Evolutionary conservation across 2,888 invertebrate species (phyloP).

Genomic region (Platycheirus rosarum): DNA sequence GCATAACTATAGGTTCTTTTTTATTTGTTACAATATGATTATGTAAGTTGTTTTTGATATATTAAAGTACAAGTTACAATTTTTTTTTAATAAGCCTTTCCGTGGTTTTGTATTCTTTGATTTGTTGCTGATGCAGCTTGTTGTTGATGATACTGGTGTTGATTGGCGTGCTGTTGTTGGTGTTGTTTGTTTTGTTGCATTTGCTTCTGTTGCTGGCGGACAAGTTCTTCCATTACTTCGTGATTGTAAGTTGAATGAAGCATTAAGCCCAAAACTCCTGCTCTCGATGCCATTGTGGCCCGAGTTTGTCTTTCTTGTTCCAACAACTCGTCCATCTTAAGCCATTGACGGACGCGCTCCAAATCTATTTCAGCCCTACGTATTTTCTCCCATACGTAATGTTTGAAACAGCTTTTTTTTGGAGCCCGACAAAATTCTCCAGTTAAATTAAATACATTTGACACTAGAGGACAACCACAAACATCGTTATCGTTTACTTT

Average conservation of each 20-base stretch:
- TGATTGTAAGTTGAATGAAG: constrained; percentile 98
- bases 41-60: not conserved
- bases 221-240: constrained; percentile 91
- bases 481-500: constrained; percentile 94
- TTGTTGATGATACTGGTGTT: constrained; percentile 60
- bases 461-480: constrained; percentile 95
- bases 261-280: constrained; percentile 96
- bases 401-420: constrained; percentile 95
- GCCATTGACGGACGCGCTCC: constrained; percentile 95
- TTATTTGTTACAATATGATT: not conserved
- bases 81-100: not conserved
- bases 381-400: constrained; percentile 98
- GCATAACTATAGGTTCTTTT: not conserved
- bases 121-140: not conserved
- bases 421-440: constrained; percentile 93
- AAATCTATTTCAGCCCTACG: constrained; percentile 97
- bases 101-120: constrained; percentile 7
- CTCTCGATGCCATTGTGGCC: constrained; percentile 88
- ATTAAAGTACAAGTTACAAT: not conserved
- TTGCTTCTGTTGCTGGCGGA: constrained; percentile 80
- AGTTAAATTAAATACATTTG: constrained; percentile 91
- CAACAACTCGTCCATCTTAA: constrained; percentile 95
- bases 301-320: constrained; percentile 96
- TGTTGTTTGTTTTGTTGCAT: constrained; percentile 77
- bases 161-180: constrained; percentile 61